A percentile compares a stretch with the other conserved stretches of the same genome.
Evolutionary conservation across 2,113 vertebrate species (phyloP).

Genomic region (Indicator maculatus): DNA sequence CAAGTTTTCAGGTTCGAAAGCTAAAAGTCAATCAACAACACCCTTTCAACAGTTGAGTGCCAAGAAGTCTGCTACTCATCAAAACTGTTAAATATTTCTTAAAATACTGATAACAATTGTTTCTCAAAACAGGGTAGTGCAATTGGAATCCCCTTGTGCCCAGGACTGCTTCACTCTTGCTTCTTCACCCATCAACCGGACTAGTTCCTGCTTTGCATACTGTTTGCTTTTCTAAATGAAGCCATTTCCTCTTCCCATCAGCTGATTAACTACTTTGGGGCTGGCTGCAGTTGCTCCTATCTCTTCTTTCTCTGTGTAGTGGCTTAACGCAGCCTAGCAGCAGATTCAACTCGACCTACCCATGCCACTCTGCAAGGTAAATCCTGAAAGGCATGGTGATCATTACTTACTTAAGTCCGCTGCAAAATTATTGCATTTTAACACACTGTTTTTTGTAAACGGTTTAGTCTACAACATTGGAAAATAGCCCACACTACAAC

Average conservation of each 20-base stretch:
- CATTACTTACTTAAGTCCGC: not conserved
- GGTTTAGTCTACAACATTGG: not conserved
- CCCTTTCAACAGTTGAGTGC: not conserved
- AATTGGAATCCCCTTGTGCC: not conserved
- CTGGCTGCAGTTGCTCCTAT: not conserved
- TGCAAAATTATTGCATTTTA: not conserved
- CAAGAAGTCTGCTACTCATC: not conserved
- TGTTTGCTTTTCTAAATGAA: constrained; percentile 28
- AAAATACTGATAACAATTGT: not conserved
- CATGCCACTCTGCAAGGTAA: not conserved
- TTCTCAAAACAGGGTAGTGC: not conserved
- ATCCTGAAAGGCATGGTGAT: not conserved
- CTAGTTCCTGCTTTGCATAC: not conserved
- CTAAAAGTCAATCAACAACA: not conserved
- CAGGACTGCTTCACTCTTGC: not conserved
- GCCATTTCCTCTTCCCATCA: constrained; percentile 9
- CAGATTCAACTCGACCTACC: no score
- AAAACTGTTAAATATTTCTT: not conserved
- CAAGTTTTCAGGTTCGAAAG: not conserved
- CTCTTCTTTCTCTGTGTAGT: not conserved
- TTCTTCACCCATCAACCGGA: not conserved
- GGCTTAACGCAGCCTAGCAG: no score
- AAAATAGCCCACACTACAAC: not conserved
- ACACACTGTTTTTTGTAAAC: not conserved
- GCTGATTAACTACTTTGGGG: not conserved